A percentile compares a stretch with the other conserved stretches of the same genome.
Evolutionary conservation across 2,888 invertebrate species (phyloP).

Genomic region (Nineta flava): DNA sequence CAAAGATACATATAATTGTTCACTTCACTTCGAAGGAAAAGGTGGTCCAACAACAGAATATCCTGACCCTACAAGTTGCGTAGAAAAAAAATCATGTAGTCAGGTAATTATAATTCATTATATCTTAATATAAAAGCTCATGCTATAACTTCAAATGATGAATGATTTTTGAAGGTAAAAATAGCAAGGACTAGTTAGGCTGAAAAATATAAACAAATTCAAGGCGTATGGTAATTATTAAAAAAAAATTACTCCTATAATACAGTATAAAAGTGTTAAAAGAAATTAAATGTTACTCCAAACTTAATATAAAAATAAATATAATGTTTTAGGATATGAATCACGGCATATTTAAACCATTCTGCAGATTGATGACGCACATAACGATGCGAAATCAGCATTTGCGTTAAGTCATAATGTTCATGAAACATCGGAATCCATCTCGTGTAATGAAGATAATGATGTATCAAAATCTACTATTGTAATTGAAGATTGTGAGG

Average conservation of each 20-base stretch:
- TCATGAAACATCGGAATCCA: neutral
- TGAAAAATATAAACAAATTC: neutral
- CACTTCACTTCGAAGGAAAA: conserved; percentile 3
- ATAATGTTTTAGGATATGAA: neutral
- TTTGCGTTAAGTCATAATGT: neutral
- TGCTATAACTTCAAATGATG: neutral
- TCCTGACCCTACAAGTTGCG: neutral
- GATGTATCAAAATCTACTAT: neutral
- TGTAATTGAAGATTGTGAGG: no score
- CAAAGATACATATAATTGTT: conserved; percentile 7
- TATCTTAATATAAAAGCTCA: neutral
- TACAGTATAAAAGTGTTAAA: neutral
- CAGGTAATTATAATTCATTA: neutral
- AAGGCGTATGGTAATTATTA: neutral
- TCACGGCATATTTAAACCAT: neutral
- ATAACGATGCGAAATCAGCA: neutral
- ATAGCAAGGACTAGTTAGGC: neutral
- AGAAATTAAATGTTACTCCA: neutral
- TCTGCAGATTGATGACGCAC: neutral
- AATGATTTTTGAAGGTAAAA: neutral
- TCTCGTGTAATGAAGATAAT: neutral
- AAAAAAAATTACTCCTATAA: neutral
- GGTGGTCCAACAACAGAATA: conserved; percentile 1
- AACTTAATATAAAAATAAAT: neutral
- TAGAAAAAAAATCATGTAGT: neutral